phyloP scores from a whole-genome alignment of 2,888 invertebrate genomes.

The Cephus pulcher region DNA sequence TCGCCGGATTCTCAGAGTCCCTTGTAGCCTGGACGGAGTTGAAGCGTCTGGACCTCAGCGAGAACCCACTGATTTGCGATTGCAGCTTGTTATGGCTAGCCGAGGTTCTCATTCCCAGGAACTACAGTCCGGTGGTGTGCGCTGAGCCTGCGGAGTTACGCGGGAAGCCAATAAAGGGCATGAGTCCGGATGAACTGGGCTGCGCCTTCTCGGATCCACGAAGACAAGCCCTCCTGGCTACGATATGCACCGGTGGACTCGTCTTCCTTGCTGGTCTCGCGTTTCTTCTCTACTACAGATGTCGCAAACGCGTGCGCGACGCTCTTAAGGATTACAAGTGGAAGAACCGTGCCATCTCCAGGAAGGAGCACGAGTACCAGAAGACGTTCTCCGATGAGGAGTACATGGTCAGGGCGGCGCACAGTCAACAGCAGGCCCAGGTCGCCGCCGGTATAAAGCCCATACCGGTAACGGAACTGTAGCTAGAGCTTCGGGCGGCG shows the following conservation, averaged over 20 bases:
- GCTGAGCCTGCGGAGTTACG: slow-evolving; percentile 79
- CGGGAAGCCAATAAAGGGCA: slow-evolving; percentile 71
- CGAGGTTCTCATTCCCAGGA: slow-evolving; percentile 76
- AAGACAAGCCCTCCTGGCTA: slow-evolving; percentile 84
- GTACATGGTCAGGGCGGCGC: slow-evolving; percentile 79
- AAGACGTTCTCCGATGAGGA: slow-evolving; percentile 92
- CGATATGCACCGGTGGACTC: slow-evolving; percentile 79
- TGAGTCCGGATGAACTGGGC: slow-evolving; percentile 82
- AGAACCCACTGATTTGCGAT: slow-evolving; percentile 85
- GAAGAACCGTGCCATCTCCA: slow-evolving; percentile 78
- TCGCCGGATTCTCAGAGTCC: slow-evolving; percentile 81
- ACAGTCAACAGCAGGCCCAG: slow-evolving; percentile 67
- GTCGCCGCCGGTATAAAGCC: slow-evolving; percentile 70
- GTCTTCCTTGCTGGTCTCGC: slow-evolving; percentile 79
- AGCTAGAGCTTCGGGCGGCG: slow-evolving; percentile 96
- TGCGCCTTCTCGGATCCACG: slow-evolving; percentile 84
- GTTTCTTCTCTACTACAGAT: slow-evolving; percentile 79
- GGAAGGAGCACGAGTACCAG: slow-evolving; percentile 90
- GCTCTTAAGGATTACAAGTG: slow-evolving; percentile 85
- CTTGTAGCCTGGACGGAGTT: slow-evolving; percentile 84
- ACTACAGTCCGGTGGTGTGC: slow-evolving; percentile 80
- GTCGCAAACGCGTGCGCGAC: slow-evolving; percentile 83
- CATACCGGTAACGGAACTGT: slow-evolving; percentile 92
- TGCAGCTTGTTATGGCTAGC: slow-evolving; percentile 85
- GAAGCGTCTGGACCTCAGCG: slow-evolving; percentile 80